These are phyloP conservation scores for Megatriorchis doriae DNA, from an alignment of 2,113 vertebrate genomes.

Conservation along the genomic window DNA sequence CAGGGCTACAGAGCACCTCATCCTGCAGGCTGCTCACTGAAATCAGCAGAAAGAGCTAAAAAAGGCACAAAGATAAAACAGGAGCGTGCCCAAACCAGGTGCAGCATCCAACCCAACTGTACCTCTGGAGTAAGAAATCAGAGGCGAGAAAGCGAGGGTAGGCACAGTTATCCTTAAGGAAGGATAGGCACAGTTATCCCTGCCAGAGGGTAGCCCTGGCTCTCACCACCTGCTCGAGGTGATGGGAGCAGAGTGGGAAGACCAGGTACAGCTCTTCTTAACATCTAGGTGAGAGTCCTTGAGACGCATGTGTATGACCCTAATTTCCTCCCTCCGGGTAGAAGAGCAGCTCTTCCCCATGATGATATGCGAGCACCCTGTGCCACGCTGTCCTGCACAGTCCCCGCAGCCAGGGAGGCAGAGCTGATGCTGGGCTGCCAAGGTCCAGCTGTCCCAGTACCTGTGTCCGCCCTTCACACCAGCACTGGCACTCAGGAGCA, in stretches of 20 bases:
- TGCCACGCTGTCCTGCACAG: not conserved
- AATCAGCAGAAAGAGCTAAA: not conserved
- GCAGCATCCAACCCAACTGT: not conserved
- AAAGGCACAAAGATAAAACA: not conserved
- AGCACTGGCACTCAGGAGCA: not conserved
- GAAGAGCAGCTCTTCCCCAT: not conserved
- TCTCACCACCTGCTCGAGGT: fast-evolving
- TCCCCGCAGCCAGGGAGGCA: not conserved
- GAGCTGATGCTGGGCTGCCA: not conserved
- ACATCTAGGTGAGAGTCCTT: not conserved
- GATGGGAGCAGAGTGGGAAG: not conserved
- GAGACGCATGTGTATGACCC: not conserved
- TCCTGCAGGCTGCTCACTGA: not conserved
- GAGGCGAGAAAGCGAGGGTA: fast-evolving
- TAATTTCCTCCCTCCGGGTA: not conserved
- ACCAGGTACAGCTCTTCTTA: not conserved
- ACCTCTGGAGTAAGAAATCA: not conserved
- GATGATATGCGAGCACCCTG: fast-evolving
- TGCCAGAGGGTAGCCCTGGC: not conserved
- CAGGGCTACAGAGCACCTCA: constrained; percentile 20
- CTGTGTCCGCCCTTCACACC: not conserved
- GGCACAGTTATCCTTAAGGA: not conserved
- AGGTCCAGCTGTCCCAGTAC: not conserved
- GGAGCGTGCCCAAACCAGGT: not conserved
- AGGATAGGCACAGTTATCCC: not conserved